phyloP scores from a whole-genome alignment of 2,888 invertebrate species.

The Corbicula japonica region DNA sequence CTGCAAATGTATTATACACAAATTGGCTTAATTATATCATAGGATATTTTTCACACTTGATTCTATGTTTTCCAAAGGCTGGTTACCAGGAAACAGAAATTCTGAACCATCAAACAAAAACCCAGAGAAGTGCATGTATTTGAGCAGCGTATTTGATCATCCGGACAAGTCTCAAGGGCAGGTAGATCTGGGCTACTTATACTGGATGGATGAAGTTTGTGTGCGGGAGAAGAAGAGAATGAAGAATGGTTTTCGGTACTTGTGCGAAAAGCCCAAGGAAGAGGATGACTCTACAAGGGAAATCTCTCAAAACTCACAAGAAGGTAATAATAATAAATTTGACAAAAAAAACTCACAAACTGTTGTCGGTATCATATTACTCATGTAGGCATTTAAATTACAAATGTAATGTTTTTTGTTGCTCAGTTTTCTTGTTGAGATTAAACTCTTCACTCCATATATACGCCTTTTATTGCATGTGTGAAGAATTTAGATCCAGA shows the following conservation, averaged over 20 bases:
- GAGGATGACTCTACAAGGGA: slow-evolving; percentile 43
- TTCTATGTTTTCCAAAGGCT: slow-evolving; percentile 68
- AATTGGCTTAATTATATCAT: too few species aligned
- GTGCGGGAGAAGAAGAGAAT: slow-evolving; percentile 60
- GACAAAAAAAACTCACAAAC: too few species aligned
- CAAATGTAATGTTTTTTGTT: too few species aligned
- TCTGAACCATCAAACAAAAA: slow-evolving; percentile 71
- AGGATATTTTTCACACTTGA: too few species aligned
- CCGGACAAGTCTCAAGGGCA: slow-evolving; percentile 48
- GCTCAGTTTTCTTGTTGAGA: too few species aligned
- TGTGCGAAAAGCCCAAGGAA: slow-evolving; percentile 88
- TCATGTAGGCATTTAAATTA: too few species aligned
- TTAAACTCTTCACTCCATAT: too few species aligned
- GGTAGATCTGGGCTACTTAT: slow-evolving; percentile 77
- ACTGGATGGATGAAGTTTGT: slow-evolving; percentile 87
- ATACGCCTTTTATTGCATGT: too few species aligned
- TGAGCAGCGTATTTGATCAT: slow-evolving; percentile 66
- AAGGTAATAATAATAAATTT: too few species aligned
- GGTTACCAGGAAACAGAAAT: slow-evolving; percentile 66
- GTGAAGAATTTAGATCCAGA: too few species aligned
- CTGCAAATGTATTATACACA: too few species aligned
- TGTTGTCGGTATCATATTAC: too few species aligned
- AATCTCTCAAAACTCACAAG: neutral
- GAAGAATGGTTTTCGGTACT: slow-evolving; percentile 83
- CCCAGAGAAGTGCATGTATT: slow-evolving; percentile 72